Evolutionary conservation across 2,113 vertebrate genomes (phyloP).

Genomic region (Triplophysa tibetana): DNA sequence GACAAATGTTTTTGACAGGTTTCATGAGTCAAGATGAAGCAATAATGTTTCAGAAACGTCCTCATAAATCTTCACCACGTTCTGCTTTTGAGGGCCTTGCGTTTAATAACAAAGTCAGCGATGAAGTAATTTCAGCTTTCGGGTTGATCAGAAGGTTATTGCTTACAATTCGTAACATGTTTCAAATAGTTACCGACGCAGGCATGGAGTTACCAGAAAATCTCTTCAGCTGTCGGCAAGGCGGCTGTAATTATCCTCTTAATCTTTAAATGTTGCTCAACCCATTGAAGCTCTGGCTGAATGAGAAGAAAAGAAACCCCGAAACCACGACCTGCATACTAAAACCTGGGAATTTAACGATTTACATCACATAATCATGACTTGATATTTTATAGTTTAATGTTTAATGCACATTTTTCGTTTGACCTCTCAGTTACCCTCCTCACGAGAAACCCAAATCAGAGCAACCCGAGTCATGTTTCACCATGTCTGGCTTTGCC

Average conservation of each 20-base stretch:
- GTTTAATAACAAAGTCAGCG: constrained; percentile 65
- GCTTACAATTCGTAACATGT: constrained; percentile 67
- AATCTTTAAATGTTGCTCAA: constrained; percentile 39
- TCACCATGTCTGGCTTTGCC: constrained; percentile 49
- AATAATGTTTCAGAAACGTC: no score
- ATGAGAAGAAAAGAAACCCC: no score
- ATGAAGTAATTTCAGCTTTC: constrained; percentile 62
- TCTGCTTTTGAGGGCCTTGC: constrained; percentile 52
- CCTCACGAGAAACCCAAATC: constrained; percentile 31
- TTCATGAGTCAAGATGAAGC: no score
- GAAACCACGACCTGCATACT: not conserved
- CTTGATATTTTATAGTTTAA: not conserved
- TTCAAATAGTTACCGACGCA: constrained; percentile 57
- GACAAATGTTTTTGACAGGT: no score
- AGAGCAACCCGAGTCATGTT: constrained; percentile 52
- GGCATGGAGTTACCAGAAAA: constrained; percentile 49
- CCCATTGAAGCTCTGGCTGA: not conserved
- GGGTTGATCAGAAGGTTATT: constrained; percentile 57
- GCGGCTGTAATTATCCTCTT: constrained; percentile 17
- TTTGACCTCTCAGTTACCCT: constrained; percentile 9
- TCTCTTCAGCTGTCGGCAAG: constrained; percentile 11
- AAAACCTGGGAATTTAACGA: not conserved
- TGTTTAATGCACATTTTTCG: not conserved
- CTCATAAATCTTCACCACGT: not conserved
- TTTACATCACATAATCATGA: not conserved